Evolutionary conservation across 2,888 invertebrate species (phyloP).

Genomic region (Lycophotia porphyrea): DNA sequence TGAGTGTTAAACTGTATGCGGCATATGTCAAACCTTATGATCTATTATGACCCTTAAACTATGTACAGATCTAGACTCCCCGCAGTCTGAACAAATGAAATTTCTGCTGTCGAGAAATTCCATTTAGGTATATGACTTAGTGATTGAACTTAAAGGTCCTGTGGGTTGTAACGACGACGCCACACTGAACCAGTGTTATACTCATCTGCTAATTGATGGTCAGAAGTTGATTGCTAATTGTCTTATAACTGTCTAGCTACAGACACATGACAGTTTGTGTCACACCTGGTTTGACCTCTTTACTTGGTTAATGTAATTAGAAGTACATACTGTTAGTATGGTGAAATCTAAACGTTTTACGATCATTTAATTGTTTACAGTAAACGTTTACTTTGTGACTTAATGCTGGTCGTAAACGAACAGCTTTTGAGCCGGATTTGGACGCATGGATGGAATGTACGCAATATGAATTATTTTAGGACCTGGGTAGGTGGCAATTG

Average conservation of each 20-base stretch:
- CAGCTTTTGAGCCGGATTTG: constrained; percentile 15
- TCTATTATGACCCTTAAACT: too few species aligned
- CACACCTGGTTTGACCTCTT: background rate
- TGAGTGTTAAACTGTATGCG: too few species aligned
- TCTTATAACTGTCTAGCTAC: background rate
- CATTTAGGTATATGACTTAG: too few species aligned
- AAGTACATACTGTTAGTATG: background rate
- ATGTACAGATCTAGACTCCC: too few species aligned
- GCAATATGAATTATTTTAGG: too few species aligned
- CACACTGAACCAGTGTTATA: background rate
- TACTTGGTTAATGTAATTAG: background rate
- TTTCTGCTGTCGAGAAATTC: too few species aligned
- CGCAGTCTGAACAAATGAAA: too few species aligned
- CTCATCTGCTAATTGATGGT: background rate
- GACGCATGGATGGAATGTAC: constrained; percentile 1
- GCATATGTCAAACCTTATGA: too few species aligned
- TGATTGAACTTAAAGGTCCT: background rate
- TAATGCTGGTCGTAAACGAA: constrained; percentile 3
- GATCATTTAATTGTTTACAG: constrained; percentile 26
- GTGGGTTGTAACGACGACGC: background rate
- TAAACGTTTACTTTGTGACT: constrained; percentile 18
- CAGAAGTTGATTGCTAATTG: background rate
- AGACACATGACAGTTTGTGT: background rate
- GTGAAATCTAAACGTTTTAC: background rate
- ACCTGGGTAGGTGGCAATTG: too few species aligned